phyloP scores from a whole-genome alignment of 2,113 vertebrate genomes.

The Terrapene triunguis region DNA sequence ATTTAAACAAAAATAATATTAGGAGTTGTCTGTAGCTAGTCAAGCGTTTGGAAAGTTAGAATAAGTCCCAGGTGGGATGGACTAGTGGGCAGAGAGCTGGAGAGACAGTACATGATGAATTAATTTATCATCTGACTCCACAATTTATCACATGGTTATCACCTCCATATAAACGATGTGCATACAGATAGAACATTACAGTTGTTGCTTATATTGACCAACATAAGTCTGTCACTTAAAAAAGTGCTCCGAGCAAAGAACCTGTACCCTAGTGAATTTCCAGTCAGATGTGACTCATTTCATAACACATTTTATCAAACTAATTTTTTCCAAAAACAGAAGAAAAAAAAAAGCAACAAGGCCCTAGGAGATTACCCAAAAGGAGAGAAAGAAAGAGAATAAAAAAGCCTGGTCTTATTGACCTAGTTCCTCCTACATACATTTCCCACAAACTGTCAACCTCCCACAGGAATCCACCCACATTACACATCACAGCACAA shows the following conservation, averaged over 20 bases:
- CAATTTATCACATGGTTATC: conserved; percentile 36
- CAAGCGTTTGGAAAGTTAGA: not conserved
- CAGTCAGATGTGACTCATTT: conserved; percentile 40
- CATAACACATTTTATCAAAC: not conserved
- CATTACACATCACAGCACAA: conserved; percentile 74
- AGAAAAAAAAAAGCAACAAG: conserved; percentile 24
- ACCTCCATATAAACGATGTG: not conserved
- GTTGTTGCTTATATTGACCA: not conserved
- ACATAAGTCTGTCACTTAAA: not conserved
- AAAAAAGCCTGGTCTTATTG: conserved; percentile 66
- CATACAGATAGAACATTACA: not conserved
- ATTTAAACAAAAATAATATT: conserved; percentile 33
- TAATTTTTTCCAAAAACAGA: conserved; percentile 54
- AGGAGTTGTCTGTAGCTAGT: conserved; percentile 37
- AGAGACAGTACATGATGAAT: conserved; percentile 41
- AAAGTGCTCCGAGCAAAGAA: not conserved
- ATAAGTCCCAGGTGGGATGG: conserved; percentile 33
- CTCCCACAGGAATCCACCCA: conserved; percentile 79
- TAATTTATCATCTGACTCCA: conserved; percentile 60
- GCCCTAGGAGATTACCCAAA: not conserved
- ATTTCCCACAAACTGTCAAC: conserved; percentile 79
- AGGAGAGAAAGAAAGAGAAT: not conserved
- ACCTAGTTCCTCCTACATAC: conserved; percentile 71
- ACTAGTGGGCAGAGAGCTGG: conserved; percentile 21
- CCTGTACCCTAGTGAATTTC: not conserved